A percentile compares a stretch with the other conserved stretches of the same genome.
phyloP scores from a whole-genome alignment of 2,113 vertebrate genomes.

The Stictonetta naevosa region DNA sequence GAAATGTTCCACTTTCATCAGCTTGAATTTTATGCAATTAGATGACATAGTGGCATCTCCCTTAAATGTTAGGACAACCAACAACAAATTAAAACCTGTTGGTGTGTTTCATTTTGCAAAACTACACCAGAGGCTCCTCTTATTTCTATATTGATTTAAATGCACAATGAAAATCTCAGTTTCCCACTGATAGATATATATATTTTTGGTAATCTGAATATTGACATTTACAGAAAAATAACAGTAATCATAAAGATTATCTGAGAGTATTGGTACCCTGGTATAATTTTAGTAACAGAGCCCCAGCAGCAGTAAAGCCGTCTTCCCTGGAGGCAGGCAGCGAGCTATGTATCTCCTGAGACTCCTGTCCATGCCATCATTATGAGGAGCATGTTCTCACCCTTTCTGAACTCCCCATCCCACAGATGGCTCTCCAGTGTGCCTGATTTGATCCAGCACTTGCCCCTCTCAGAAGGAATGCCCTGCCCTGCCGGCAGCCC shows the following conservation, averaged over 20 bases:
- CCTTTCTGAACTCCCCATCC: not conserved
- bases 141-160: not conserved
- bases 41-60: not conserved
- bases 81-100: not conserved
- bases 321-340: not conserved
- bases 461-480: not conserved
- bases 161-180: not conserved
- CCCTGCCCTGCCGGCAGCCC: not conserved
- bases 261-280: not conserved
- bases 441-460: fast-evolving
- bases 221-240: not conserved
- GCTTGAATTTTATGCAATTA: not conserved
- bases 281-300: not conserved
- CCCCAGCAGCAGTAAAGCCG: not conserved
- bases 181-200: not conserved
- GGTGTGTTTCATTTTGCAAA: not conserved
- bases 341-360: fast-evolving
- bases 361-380: fast-evolving
- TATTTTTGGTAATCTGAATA: not conserved
- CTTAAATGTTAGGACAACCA: not conserved
- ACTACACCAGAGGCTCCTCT: not conserved
- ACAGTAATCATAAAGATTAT: not conserved
- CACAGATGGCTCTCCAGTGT: not conserved
- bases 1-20: not conserved
- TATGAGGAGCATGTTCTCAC: not conserved